Evolutionary conservation across 2,113 vertebrate species (phyloP), one percentile per base, ranked within the genome.

Genomic region (Nycticryphes semicollaris): DNA sequence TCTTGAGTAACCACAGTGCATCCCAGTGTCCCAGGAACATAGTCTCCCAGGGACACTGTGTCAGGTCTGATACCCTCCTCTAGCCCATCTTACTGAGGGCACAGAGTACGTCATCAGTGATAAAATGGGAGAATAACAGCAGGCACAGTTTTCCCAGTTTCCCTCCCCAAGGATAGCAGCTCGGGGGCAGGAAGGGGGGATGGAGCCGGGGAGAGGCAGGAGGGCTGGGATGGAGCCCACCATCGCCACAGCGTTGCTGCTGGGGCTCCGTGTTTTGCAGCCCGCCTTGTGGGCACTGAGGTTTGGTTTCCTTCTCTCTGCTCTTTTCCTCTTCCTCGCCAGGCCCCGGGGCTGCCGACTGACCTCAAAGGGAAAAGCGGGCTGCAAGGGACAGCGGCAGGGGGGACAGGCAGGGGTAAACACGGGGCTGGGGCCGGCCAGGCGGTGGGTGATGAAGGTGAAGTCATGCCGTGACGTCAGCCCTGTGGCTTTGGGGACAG

Each of bases 401-500:
- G 87, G 97, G 88, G 97, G 95, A 96, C 22, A 48, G 88, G 92
- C 96, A 92, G 86, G 90, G 93, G 95, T 97, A 97, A 98, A 97
- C 96, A 97, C 8, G 91, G 93, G 79, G 30, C 94, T 97, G 94
- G 95, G 95, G 79, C 92, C 4, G 47, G 79, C 45, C 92, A 64
- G 91, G 95, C 94, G 6, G 95, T 94, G 97, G 96, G 97, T 98
- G 97, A 97, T 43, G 96, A 96, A 95, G 95, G 79, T 96, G 94
- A 96, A 87, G 73, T 94, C 98, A 97, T 97, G 97, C 95, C 15
- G 93, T 98, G 98, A 98, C 95, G 97, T 98, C 97, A 98, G 94
- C 93, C 83, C 96, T 98, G 98, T 3, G 98, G 98, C 97, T 98
- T 97, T 97, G 98, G 96, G 97, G 97, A 98, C 97, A 98, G 96